Evolutionary conservation across 37 sponge, comb jelly and placozoan species (phyloP), one percentile per base, ranked within the genome.

Genomic region (Spongilla lacustris): DNA sequence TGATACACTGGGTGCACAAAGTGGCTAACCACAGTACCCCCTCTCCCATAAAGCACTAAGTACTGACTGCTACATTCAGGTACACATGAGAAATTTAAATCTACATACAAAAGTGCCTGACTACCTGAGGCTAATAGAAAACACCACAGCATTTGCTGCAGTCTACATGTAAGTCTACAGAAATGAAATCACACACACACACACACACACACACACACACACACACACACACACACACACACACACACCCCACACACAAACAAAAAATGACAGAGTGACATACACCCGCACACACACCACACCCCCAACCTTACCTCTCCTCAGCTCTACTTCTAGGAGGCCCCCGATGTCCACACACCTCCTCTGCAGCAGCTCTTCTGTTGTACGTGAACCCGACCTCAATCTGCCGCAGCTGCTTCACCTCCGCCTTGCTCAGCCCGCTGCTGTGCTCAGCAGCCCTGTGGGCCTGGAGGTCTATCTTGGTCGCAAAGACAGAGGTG

Each of bases 391-490:
- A 92, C 66, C 85, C 91, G 14, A 92, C 75, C 23, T 92, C 87
- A 1, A 90, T 14, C 66, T 89, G 87, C 29, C 85, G 31, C 33
- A 87, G 76, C 58, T 89, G 90, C 67, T 90, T 92, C 1, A 74
- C 91, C 67, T 92, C 93, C 36, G 83, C 80, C 67, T 92, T 95
- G n/a, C 80, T 74, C 76, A 92, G 10, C 25, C 84, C 91, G 34
- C 87, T 80, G 21, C 68, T 66, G 82, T 96, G 97, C 5, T 35
- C 71, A 28, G 50, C 85, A 26, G 93, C 91, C 23, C 70, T 69
- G 69, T 96, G 97, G 0, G 95, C 97, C 73, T 96, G 89, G 23
- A 90, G 75, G 69, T 98, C 96, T 32, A 98, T 82, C 75, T 94
- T 86, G 76, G 81, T 90, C 4, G 81, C 50, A 79, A 98, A 98